Base-by-base conservation (phyloP, 2,888 invertebrate species). In the Hypomecis punctinalis region DNA sequence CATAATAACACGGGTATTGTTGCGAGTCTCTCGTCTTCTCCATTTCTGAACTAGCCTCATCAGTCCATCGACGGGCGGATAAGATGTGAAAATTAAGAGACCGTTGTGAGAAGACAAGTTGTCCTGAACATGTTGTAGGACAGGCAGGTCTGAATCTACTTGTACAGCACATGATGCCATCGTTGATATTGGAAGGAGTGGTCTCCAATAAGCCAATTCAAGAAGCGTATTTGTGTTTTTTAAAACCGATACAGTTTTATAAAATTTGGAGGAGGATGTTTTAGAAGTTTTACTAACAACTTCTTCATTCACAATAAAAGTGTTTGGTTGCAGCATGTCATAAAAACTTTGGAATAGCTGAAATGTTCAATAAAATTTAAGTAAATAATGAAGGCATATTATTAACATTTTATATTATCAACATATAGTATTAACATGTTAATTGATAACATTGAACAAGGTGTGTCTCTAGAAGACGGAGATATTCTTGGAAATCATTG, bases 1-100 rank as follows among this genome's bases (percentile, higher is more conserved):
- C 70, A 75, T 68, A 0, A 79, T 53, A 0, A 79, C 40, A 33
- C 67, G 53, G 5, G 81, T 63, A 37, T 70, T 68, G 51, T 76
- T 81, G 11, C 63, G 63, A 37, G 53, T 62, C 6, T 62, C 8
- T 55, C 76, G 75, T 53, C 58, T 72, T 45, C 76, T 72, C 81
- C 81, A 81, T 13, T 58, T 39, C 5, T 54, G 70, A 8, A 81
- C 63, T 8, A 80, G 67, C 35, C 74, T 66, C 13, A 70, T 76
- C 6, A 80, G 70, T 5, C 76, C 75, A 11, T 63, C 33, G 4
- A 74, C 66, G 7, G 75, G 46, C 10, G 79, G 80, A 23, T 79
- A 74, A 8, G 71, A 54, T 0, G 80, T 42, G 39, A 80, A 48
- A 13, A 81, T 64, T 0, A 75, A 59, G 2, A 81, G 72, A 8